Base-by-base conservation (phyloP, 2,797 vertebrate genomes). In the Siniperca scherzeri region DNA sequence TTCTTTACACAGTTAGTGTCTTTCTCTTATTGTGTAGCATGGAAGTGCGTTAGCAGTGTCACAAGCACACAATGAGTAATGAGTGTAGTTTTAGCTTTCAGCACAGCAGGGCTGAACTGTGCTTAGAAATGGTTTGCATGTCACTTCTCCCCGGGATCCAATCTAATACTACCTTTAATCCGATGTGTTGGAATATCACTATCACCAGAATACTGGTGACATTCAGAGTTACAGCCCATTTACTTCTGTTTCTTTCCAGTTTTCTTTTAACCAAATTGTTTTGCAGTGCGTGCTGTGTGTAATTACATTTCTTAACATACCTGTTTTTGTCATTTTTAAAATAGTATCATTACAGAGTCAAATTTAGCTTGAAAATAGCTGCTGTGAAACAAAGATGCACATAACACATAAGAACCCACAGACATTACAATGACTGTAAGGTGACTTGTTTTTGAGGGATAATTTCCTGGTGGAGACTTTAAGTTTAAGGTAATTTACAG, bases 401-500 rank as follows among this genome's bases (percentile, higher is more conserved):
- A 6, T 6, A 2, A 27, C 21, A 17, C 50, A 8, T 2, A 50
- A 55, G 16, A 25, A 10, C 48, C 52, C n/a, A 11, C 1, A 17
- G 56, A 40, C 16, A 30, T 56, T 13, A 42, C n/a, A 21, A 22
- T 2, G 3, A 17, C 9, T 25, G 33, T 13, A n/a, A 42, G 30
- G 12, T 1, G 19, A 59, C 69, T 82, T 65, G 11, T 17, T 36
- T 74, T 33, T 25, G 46, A 69, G 16, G n/a, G 42, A 19, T 55
- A 2, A 62, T 50, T 69, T 82, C 48, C 50, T 55, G 53, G 4
- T 8, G 56, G 25, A 68, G 38, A 60, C 16, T n/a, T 27, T 8
- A 4, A 56, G 56, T 79, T 53, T 25, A 55, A 38, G 57, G 38
- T 76, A 11, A 83, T 75, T 72, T 67, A 74, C 33, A 78, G 56